Conservation (phyloP, 1,140 invertebrate genomes). For the Mercenaria mercenaria region DNA sequence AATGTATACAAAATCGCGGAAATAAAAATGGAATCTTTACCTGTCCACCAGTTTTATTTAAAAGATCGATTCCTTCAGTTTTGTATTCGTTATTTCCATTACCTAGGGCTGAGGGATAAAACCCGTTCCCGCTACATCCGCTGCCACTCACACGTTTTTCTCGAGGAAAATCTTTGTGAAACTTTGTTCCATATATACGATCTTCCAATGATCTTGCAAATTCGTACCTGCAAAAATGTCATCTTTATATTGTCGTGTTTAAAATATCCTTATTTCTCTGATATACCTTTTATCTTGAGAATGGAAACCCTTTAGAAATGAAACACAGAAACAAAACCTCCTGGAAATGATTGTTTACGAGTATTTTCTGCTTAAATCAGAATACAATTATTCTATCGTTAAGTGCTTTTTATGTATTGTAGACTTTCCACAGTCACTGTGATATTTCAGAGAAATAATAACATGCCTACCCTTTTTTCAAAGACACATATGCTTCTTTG, state of each 20-base stretch:
- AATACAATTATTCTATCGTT: no score
- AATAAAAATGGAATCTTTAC: not conserved
- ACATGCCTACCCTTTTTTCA: not conserved
- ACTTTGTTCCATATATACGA: slow-evolving; percentile 71
- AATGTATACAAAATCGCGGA: no score
- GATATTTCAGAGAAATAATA: no score
- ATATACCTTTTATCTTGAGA: no score
- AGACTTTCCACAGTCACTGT: no score
- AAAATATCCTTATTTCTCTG: not conserved
- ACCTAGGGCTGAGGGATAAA: slow-evolving; percentile 61
- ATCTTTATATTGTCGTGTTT: no score
- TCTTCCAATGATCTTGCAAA: slow-evolving; percentile 65
- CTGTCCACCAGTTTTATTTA: not conserved
- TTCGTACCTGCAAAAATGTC: slow-evolving; percentile 51
- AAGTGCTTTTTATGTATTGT: no score
- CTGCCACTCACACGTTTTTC: slow-evolving; percentile 33
- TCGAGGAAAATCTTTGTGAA: slow-evolving; percentile 69
- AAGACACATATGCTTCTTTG: not conserved
- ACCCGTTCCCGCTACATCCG: slow-evolving; percentile 61
- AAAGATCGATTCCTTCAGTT: slow-evolving; percentile 64
- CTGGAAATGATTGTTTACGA: not conserved
- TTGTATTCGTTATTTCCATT: slow-evolving; percentile 58
- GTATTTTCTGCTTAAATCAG: not conserved
- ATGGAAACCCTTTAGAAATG: not conserved
- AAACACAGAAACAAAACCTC: no score